A percentile compares a stretch with the other conserved stretches of the same genome.
Evolutionary conservation across 2,888 invertebrate genomes (phyloP).

Genomic region (Himalopsyche tibetana): DNA sequence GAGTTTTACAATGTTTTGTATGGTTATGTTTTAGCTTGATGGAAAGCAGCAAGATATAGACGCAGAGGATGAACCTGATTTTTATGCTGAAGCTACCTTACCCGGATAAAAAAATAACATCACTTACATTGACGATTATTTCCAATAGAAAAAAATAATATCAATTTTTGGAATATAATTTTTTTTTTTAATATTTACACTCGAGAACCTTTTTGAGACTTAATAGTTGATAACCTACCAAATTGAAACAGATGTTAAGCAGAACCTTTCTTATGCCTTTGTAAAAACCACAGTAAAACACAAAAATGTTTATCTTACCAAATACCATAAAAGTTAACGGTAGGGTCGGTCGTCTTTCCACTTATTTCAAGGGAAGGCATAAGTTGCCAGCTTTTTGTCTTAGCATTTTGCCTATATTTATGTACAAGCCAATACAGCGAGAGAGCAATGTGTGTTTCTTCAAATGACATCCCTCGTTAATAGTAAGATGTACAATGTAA

Average conservation of each 20-base stretch:
- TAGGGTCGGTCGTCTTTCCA: too few relatives aligned
- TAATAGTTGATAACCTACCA: neutral
- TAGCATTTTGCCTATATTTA: too few relatives aligned
- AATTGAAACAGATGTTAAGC: neutral
- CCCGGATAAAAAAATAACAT: slow-evolving; percentile 78
- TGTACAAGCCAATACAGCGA: too few relatives aligned
- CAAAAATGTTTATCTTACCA: neutral
- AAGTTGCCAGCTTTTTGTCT: too few relatives aligned
- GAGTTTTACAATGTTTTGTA: neutral
- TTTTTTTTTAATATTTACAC: neutral
- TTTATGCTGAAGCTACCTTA: slow-evolving; percentile 93
- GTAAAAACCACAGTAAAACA: neutral
- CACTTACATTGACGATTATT: too few relatives aligned
- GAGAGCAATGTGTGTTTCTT: too few relatives aligned
- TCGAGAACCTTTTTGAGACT: neutral
- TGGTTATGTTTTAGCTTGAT: slow-evolving; percentile 82
- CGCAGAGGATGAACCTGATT: slow-evolving; percentile 93
- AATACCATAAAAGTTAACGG: neutral
- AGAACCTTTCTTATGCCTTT: neutral
- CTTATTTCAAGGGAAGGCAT: too few relatives aligned
- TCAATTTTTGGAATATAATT: neutral
- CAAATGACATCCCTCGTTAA: neutral
- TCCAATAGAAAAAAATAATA: too few relatives aligned
- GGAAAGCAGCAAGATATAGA: slow-evolving; percentile 88
- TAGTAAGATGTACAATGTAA: too few relatives aligned